Evolutionary conservation across 2,888 invertebrate genomes (phyloP), one percentile per base, ranked within the genome.

Genomic region (Scaptomyza parva): DNA sequence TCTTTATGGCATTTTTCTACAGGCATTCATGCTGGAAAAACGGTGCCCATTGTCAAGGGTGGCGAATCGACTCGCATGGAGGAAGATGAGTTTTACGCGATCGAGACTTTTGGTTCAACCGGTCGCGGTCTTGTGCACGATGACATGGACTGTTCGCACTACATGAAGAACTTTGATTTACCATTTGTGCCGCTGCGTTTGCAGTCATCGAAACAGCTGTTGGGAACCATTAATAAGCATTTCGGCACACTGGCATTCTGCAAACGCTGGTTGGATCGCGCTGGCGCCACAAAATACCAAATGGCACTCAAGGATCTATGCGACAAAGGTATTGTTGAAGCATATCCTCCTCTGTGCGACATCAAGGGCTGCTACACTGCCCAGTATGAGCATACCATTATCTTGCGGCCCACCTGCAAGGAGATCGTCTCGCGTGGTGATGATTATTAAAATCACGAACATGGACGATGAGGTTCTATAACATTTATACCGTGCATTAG

Each of bases 141-240:
- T 90, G 99, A 99, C 90, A 98, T 99, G 97, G 99, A 99, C 90
- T 97, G 97, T 86, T 99, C 99, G 14, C 99, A 99, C 92, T 99
- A 99, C 91, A 99, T 99, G 99, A 99, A 99, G 92, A 98, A 98
- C 92, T 99, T 96, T 91, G 99, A 99, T 88, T 95, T 96, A 80
- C 94, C 95, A 73, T 98, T 96, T 91, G 97, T 99, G 59, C 98
- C 98, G 17, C 92, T 99, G 59, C 94, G 97, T 95, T 92, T 99
- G 89, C 96, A 97, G 88, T 97, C 98, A 62, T 98, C 99, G 17
- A 99, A 98, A 91, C 95, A 96, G 59, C 93, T 99, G 41, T 93
- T 99, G 83, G 97, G 96, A 89, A 93, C 96, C 48, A 98, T 99
- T 91, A 99, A 99, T 92, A 97, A 98, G 91, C 96, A 99, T 92